Conservation (phyloP, 2,113 vertebrate genomes). For the Cichladusa arquata region DNA sequence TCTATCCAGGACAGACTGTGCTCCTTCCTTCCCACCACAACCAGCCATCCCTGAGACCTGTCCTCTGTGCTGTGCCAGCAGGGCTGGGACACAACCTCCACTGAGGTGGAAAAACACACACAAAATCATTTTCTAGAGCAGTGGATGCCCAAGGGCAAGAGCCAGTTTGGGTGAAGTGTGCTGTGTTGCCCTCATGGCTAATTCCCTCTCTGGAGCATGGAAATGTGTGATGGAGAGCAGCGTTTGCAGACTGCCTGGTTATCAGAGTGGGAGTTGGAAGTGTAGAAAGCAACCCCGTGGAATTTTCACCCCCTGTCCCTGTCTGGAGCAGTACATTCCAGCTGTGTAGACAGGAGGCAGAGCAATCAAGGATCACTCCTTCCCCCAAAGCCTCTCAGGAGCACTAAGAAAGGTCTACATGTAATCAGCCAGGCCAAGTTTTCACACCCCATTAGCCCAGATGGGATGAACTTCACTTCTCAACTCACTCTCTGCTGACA, state of each 20-base stretch:
- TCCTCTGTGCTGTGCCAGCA: neutral
- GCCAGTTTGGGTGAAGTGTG: fast-evolving
- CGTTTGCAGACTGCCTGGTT: neutral
- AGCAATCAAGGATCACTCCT: neutral
- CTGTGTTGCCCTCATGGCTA: fast-evolving
- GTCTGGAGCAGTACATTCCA: neutral
- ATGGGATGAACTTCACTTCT: constrained; percentile 22
- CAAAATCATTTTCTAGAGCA: neutral
- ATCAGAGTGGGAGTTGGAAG: neutral
- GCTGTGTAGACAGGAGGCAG: neutral
- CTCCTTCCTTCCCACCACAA: neutral
- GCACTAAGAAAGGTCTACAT: neutral
- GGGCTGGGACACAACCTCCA: neutral
- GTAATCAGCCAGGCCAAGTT: neutral
- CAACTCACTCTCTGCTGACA: neutral
- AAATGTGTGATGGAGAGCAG: neutral
- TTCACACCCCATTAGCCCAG: constrained; percentile 51
- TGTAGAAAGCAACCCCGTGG: fast-evolving
- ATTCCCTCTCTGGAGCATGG: neutral
- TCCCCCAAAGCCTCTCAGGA: neutral
- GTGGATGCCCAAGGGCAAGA: neutral
- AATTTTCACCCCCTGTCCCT: neutral
- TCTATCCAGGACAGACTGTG: neutral
- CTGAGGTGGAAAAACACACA: neutral
- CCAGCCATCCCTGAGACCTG: fast-evolving